Conservation (phyloP, 1,140 invertebrate species). For the Ostrea denselamellosa region DNA sequence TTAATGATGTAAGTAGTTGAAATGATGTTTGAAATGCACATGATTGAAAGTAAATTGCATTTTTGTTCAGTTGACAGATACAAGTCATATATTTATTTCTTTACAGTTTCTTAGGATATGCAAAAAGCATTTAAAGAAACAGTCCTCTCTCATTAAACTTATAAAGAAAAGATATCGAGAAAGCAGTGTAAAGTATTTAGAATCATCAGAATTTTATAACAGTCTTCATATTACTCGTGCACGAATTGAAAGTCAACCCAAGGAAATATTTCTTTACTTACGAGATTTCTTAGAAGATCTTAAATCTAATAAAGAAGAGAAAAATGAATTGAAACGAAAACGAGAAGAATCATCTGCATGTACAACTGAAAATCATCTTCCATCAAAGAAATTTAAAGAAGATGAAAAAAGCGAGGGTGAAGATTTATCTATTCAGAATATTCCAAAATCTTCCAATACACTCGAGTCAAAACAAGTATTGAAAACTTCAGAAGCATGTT, state of each 20-base stretch:
- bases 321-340: constrained; percentile 16
- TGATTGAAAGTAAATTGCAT: not conserved
- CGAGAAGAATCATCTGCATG: not conserved
- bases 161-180: constrained; percentile 65
- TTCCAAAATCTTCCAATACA: not conserved
- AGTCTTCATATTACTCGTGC: constrained; percentile 54
- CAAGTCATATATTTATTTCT: not conserved
- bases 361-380: not conserved
- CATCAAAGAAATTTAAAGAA: not conserved
- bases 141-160: constrained; percentile 60
- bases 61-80: no score
- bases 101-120: constrained; percentile 67
- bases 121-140: constrained; percentile 58
- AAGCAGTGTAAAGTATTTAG: constrained; percentile 57
- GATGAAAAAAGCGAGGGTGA: not conserved
- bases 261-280: constrained; percentile 66
- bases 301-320: constrained; percentile 53
- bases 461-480: not conserved
- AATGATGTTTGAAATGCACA: not conserved
- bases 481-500: not conserved
- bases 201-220: constrained; percentile 60
- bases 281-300: constrained; percentile 68
- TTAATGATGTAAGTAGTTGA: not conserved
- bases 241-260: constrained; percentile 63
- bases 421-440: not conserved